Evolutionary conservation across 1,140 invertebrate genomes (phyloP), one percentile per base, ranked within the genome.

Genomic region (Aradophagus sp.): DNA sequence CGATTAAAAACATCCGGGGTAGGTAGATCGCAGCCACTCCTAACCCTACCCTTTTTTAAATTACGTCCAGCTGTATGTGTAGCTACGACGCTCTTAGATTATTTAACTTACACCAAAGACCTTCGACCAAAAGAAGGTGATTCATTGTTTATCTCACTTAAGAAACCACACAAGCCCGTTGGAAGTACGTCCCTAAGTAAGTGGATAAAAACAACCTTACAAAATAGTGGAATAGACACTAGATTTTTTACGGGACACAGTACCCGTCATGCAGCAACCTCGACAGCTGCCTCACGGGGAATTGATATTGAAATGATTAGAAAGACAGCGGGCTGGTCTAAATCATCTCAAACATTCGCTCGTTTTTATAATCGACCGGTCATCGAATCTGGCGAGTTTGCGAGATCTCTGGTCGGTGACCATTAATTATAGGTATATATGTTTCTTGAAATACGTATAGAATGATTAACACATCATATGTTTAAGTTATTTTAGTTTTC

Each of bases 191-290:
- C 45, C 0, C 4, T 61, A 6, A 38, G 56, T n/a, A 19, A 27
- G 12, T 61, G 56, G 56, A 41, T 61, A 7, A 29, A 48, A 15
- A 19, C 10, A 1, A 23, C 15, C 1, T 7, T 61, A 20, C 1
- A 27, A 7, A 15, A n/a, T 23, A 41, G 38, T 17, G 58, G 58
- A 2, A 39, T 61, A 1, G 17, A 61, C 12, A 48, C 13, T 8
- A 14, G 23, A 3, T 17, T 61, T 10, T 61, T 48, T 14, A 34
- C 31, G 13, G 27, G 71, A 1, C 74, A 77, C 31, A 68, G 55
- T 14, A 71, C 70, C 5, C 15, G 76, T 7, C 74, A 77, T 38
- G 67, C 76, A 2, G 12, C 74, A 5, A 77, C 72, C 2, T 76
- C 76, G 0, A 67, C 65, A 8, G 76, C 74, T 6, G 45, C 34